A percentile compares a stretch with the other conserved stretches of the same genome.
These are phyloP conservation scores for Festucalex cinctus DNA, from an alignment of 2,113 vertebrate species.

Conservation along the genomic window DNA sequence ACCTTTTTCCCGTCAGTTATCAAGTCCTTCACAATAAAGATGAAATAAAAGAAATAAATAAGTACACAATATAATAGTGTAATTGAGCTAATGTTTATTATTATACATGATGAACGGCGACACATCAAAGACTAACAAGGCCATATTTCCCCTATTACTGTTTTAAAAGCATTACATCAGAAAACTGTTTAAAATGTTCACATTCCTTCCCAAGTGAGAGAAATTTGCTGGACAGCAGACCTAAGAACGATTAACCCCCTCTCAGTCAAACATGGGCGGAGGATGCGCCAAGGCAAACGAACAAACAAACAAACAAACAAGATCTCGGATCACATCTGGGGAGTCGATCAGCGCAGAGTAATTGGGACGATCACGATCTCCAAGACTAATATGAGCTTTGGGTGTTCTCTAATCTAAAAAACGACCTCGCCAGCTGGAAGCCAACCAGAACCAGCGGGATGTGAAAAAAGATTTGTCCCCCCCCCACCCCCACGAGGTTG, in stretches of 20 bases:
- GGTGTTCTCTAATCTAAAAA: not conserved
- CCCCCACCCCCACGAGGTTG: no score
- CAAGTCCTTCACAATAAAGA: not conserved
- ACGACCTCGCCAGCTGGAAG: not conserved
- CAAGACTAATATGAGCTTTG: slow-evolving; percentile 4
- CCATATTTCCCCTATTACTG: no score
- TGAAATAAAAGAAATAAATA: no score
- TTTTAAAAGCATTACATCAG: no score
- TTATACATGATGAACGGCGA: not conserved
- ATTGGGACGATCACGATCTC: not conserved
- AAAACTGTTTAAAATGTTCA: not conserved
- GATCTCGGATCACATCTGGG: slow-evolving; percentile 16
- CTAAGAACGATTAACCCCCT: not conserved
- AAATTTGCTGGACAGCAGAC: not conserved
- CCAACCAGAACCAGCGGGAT: no score
- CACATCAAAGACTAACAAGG: no score
- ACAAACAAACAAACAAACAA: slow-evolving; percentile 29
- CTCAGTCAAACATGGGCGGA: not conserved
- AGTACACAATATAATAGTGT: not conserved
- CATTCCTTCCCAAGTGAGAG: slow-evolving; percentile 18
- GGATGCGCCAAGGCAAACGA: not conserved
- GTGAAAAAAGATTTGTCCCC: no score
- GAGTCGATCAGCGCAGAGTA: slow-evolving; percentile 12
- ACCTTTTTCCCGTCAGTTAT: not conserved
- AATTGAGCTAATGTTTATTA: not conserved